Evolutionary conservation across 2,113 vertebrate species (phyloP).

Genomic region (Megaptera novaeangliae): DNA sequence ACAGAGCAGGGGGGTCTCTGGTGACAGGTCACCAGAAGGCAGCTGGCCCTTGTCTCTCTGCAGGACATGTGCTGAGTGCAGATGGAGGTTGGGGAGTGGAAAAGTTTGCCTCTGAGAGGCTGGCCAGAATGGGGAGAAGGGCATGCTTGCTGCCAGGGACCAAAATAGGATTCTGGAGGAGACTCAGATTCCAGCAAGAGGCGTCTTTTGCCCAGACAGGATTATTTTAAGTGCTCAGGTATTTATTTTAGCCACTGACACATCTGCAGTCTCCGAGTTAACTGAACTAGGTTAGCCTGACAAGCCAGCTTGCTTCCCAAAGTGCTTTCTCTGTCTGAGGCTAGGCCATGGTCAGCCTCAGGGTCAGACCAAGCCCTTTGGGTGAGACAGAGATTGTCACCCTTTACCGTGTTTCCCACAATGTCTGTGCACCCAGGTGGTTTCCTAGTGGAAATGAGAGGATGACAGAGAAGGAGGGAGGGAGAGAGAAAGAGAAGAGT

Average conservation of each 20-base stretch:
- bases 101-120: neutral
- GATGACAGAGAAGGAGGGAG: too few relatives aligned
- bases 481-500: fast-evolving
- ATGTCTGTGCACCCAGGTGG: neutral
- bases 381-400: neutral
- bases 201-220: neutral
- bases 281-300: neutral
- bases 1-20: neutral
- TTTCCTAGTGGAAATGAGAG: neutral
- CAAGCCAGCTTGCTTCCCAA: neutral
- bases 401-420: neutral
- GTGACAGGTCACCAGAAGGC: constrained; percentile 30
- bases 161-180: neutral
- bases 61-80: neutral
- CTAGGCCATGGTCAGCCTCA: neutral
- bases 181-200: neutral
- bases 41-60: constrained; percentile 11
- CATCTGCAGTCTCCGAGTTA: neutral
- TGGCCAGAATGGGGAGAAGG: neutral
- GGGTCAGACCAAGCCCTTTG: neutral
- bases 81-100: neutral
- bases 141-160: neutral
- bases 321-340: neutral
- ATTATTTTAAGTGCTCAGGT: neutral
- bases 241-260: neutral